These are phyloP conservation scores for Dicyrtomina minuta DNA, from an alignment of 2,888 invertebrate species.

Conservation along the genomic window DNA sequence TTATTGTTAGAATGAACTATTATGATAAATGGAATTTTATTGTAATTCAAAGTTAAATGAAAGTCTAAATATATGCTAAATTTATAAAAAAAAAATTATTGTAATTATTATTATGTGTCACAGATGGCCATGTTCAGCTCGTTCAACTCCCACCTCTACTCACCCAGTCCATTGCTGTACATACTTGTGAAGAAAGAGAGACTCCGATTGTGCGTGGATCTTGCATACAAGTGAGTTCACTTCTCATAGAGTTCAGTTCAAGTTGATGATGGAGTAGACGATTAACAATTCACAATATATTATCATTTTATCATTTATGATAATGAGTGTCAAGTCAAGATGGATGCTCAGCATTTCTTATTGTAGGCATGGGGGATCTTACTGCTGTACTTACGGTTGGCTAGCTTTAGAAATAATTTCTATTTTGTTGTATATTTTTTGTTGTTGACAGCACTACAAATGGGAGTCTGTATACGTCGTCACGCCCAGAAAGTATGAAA, in stretches of 20 bases:
- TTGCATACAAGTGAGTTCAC: slow-evolving; percentile 22
- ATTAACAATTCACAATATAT: slow-evolving; percentile 4
- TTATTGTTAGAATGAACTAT: too few relatives aligned
- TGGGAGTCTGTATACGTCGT: slow-evolving; percentile 17
- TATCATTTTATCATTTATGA: not conserved
- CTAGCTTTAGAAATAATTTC: not conserved
- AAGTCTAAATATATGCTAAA: too few relatives aligned
- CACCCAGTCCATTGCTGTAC: slow-evolving; percentile 20
- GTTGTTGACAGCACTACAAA: slow-evolving; percentile 14
- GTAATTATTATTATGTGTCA: too few relatives aligned
- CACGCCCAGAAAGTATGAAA: not conserved
- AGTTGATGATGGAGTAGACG: not conserved
- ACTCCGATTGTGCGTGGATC: slow-evolving; percentile 21
- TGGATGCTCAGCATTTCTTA: too few relatives aligned
- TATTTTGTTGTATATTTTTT: not conserved
- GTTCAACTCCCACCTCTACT: slow-evolving; percentile 19
- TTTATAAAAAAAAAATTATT: too few relatives aligned
- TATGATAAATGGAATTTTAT: too few relatives aligned
- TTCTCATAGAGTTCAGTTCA: too few relatives aligned
- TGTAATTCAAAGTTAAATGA: too few relatives aligned
- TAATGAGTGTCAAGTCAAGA: too few relatives aligned
- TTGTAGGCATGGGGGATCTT: too few relatives aligned
- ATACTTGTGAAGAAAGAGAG: slow-evolving; percentile 12
- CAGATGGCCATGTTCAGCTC: slow-evolving; percentile 20
- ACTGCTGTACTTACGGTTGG: too few relatives aligned